Evolutionary conservation across 2,888 invertebrate genomes (phyloP).

Genomic region (Strigamia maritima): DNA sequence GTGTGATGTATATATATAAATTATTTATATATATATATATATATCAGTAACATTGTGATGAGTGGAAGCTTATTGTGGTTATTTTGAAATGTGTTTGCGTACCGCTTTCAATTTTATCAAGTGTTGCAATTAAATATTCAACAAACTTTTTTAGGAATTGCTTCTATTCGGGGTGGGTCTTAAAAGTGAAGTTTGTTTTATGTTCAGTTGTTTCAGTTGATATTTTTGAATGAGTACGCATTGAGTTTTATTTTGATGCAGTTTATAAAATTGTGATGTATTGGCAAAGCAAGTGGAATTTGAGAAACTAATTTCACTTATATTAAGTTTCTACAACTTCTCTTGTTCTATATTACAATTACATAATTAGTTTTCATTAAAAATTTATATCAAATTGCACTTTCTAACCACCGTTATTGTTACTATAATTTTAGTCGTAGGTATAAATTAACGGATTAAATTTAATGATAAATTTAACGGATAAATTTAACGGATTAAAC

Average conservation of each 20-base stretch:
- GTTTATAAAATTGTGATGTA: not conserved
- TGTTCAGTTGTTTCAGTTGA: conserved; percentile 16
- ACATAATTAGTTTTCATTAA: not conserved
- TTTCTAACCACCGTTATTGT: not conserved
- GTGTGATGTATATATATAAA: too few relatives aligned
- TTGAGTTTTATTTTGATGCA: not conserved
- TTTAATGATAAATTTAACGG: not conserved
- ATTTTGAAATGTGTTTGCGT: conserved; percentile 1
- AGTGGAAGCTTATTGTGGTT: not conserved
- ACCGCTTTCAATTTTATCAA: not conserved
- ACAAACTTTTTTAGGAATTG: conserved; percentile 1
- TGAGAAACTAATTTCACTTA: not conserved
- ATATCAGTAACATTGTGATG: too few relatives aligned
- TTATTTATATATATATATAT: too few relatives aligned
- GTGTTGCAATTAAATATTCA: conserved; percentile 27
- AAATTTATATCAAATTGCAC: not conserved
- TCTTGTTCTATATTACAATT: not conserved
- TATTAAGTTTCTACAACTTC: not conserved
- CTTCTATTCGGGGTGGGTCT: not conserved
- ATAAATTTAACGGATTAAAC: too few relatives aligned
- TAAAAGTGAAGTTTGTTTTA: conserved; percentile 1
- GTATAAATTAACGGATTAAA: not conserved
- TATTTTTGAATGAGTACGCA: not conserved
- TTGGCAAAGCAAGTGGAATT: not conserved
- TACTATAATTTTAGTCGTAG: not conserved